phyloP scores from a whole-genome alignment of 2,113 vertebrate genomes.

The Shinisaurus crocodilurus region DNA sequence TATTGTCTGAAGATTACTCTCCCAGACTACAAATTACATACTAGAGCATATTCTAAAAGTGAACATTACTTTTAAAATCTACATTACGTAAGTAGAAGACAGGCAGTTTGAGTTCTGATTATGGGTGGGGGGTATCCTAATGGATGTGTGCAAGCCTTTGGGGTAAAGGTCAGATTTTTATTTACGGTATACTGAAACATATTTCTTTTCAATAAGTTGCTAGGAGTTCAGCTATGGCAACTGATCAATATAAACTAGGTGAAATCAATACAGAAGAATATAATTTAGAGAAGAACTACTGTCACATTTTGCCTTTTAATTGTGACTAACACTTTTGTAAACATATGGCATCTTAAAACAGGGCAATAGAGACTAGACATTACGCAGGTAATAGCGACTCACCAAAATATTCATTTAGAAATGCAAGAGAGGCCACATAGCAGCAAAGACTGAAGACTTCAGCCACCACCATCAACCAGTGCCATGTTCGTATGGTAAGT shows the following conservation, averaged over 20 bases:
- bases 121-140: neutral
- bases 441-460: conserved; percentile 95
- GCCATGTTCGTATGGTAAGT: conserved; percentile 93
- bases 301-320: neutral
- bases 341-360: neutral
- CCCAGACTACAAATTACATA: neutral
- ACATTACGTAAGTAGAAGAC: neutral
- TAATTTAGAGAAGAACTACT: neutral
- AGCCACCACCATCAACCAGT: conserved; percentile 96
- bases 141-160: neutral
- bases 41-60: neutral
- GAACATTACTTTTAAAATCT: neutral
- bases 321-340: neutral
- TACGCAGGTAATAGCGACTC: conserved; percentile 65
- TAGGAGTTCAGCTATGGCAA: neutral
- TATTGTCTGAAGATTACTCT: conserved; percentile 27
- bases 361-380: neutral
- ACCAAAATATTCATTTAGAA: conserved; percentile 98
- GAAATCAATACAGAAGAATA: neutral
- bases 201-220: neutral
- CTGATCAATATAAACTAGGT: neutral
- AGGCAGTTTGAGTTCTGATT: neutral
- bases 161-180: neutral
- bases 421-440: conserved; percentile 95
- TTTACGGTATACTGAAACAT: neutral